Conservation (phyloP, 2,888 invertebrate genomes). For the Nephrocerus scutellatus region DNA sequence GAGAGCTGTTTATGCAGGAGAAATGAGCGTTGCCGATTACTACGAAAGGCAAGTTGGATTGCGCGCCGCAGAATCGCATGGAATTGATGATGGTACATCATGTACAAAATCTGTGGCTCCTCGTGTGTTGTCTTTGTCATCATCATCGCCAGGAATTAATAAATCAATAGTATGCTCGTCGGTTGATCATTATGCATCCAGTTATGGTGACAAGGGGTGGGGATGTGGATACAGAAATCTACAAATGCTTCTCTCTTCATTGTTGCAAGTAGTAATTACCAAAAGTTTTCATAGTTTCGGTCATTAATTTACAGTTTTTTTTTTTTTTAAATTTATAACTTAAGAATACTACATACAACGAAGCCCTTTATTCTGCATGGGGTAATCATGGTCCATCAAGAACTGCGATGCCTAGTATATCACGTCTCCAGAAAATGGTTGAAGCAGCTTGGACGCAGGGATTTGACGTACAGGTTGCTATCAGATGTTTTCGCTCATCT, state of each 20-base stretch:
- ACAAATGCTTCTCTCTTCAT: conserved; percentile 84
- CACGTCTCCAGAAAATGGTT: conserved; percentile 73
- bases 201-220: conserved; percentile 86
- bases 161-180: conserved; percentile 70
- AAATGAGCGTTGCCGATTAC: conserved; percentile 77
- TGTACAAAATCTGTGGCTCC: conserved; percentile 57
- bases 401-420: conserved; percentile 75
- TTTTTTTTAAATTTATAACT: conserved; percentile 16
- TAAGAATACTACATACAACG: conserved; percentile 54
- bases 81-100: conserved; percentile 75
- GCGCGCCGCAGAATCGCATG: conserved; percentile 66
- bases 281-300: conserved; percentile 5
- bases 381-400: conserved; percentile 52
- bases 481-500: too few relatives aligned
- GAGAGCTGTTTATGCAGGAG: conserved; percentile 76
- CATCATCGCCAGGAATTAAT: conserved; percentile 45
- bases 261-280: conserved; percentile 54
- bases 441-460: conserved; percentile 77
- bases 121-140: conserved; percentile 27
- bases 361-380: conserved; percentile 49
- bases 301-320: not conserved
- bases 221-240: conserved; percentile 88
- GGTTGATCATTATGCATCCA: conserved; percentile 80
- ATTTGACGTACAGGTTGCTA: conserved; percentile 59
- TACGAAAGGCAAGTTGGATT: conserved; percentile 75